Evolutionary conservation across 2,888 invertebrate genomes (phyloP).

Genomic region (Clanis bilineata): DNA sequence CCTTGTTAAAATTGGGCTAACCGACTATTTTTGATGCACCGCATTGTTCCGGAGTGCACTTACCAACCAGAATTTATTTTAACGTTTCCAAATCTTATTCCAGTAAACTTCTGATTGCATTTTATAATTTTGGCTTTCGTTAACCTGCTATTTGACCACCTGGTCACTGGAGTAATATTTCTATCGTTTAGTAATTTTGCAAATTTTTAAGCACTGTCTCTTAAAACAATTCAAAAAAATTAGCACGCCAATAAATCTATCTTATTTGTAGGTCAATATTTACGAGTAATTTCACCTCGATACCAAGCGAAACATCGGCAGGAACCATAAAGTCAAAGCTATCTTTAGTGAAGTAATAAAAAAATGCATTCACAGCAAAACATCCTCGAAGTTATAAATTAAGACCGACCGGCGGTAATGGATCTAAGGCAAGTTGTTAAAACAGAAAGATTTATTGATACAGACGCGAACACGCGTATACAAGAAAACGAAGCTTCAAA

Average conservation of each 20-base stretch:
- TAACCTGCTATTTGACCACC: not conserved
- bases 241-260: not conserved
- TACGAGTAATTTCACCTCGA: not conserved
- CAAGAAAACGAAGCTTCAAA: not conserved
- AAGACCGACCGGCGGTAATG: not conserved
- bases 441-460: not conserved
- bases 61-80: slow-evolving; percentile 2
- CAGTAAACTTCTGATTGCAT: not conserved
- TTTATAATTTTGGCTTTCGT: not conserved
- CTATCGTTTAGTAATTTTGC: not conserved
- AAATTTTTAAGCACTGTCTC: not conserved
- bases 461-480: not conserved
- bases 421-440: slow-evolving; percentile 3
- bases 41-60: slow-evolving; percentile 32
- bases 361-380: not conserved
- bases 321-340: not conserved
- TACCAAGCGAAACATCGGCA: not conserved
- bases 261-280: not conserved
- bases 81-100: not conserved
- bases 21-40: slow-evolving; percentile 55
- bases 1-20: slow-evolving; percentile 48
- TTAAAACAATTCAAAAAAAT: not conserved
- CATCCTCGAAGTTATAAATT: not conserved
- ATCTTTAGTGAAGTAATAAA: slow-evolving; percentile 2
- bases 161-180: not conserved